These are phyloP conservation scores for Meloidogyne floridensis DNA, from an alignment of 1,140 invertebrate genomes.

Conservation along the genomic window DNA sequence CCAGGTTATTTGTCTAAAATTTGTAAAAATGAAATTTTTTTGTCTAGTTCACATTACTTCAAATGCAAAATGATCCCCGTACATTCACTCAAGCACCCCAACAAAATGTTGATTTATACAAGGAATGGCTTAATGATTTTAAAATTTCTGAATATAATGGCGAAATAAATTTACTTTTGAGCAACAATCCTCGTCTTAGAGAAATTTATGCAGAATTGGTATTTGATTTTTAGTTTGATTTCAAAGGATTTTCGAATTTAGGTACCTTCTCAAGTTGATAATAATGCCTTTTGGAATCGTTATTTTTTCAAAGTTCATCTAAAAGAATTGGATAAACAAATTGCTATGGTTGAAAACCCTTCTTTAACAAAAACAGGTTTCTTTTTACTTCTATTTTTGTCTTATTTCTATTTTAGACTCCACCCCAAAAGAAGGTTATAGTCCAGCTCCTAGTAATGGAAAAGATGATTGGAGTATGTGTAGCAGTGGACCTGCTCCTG, in stretches of 20 bases:
- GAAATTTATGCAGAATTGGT: conserved; percentile 54
- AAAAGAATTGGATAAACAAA: conserved; percentile 44
- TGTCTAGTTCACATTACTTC: conserved; percentile 49
- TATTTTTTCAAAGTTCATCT: conserved; percentile 60
- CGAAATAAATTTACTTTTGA: conserved; percentile 56
- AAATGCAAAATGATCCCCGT: conserved; percentile 54
- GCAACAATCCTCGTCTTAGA: conserved; percentile 50
- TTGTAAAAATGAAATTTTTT: neutral
- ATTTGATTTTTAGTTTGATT: neutral
- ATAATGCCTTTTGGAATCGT: conserved; percentile 58
- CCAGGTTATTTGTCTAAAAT: conserved; percentile 34
- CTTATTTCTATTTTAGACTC: conserved; percentile 1
- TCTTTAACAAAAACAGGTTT: conserved; percentile 10
- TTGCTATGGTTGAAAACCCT: neutral
- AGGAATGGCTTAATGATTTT: conserved; percentile 56
- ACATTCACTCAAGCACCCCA: conserved; percentile 50
- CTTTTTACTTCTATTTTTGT: neutral
- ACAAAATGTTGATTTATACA: conserved; percentile 45
- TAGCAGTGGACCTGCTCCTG: conserved; percentile 34
- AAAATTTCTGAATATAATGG: conserved; percentile 57
- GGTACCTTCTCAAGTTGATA: conserved; percentile 55
- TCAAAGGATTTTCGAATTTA: conserved; percentile 32
- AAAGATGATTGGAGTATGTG: conserved; percentile 46
- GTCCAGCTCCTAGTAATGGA: conserved; percentile 35
- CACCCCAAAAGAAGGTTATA: conserved; percentile 8